Base-by-base conservation (phyloP, 2,888 invertebrate genomes). In the Icerya purchasi region DNA sequence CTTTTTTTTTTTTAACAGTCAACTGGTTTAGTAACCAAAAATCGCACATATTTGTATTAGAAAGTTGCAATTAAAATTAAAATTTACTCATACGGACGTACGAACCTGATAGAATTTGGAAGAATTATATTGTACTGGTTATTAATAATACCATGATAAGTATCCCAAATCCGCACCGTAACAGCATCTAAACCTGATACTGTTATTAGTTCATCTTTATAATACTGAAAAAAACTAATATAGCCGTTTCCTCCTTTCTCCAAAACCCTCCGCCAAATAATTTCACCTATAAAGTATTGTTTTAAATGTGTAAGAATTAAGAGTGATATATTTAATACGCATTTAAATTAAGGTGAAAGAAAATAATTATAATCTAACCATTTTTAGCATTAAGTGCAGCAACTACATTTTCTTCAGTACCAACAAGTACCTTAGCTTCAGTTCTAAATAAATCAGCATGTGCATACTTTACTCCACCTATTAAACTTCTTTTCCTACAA, bases 401-500 rank as follows among this genome's bases (percentile, higher is more conserved):
- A 62, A 92, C 72, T 64, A 90, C 87, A 77, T 91, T 90, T 71
- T 88, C 84, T 67, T 87, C 82, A 0, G 90, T 89, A 23, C 83
- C 86, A 23, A 90, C 81, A 67, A 88, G 79, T 60, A 89, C 23
- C 18, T 52, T 1, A 54, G n/a, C 8, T 22, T 18, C 23, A 19
- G n/a, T 49, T n/a, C 53, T 20, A 25, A n/a, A 50, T 53, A 62
- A 67, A 64, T 54, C 22, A 22, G 8, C 10, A 53, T 54, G 22
- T 52, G 14, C 36, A 5, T 20, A 23, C 25, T 62, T 62, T 59
- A 64, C 57, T 56, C 3, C 36, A 14, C 36, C 36, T 36, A 36
- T 8, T 14, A 36, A 36, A 36, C 36, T 36, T 36, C 36, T 36
- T 36, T 36, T 36, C 36, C 36, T 36, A 14, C 5, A n/a, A n/a